These are phyloP conservation scores for Coelopa pilipes DNA, from an alignment of 2,888 invertebrate species.

Conservation along the genomic window DNA sequence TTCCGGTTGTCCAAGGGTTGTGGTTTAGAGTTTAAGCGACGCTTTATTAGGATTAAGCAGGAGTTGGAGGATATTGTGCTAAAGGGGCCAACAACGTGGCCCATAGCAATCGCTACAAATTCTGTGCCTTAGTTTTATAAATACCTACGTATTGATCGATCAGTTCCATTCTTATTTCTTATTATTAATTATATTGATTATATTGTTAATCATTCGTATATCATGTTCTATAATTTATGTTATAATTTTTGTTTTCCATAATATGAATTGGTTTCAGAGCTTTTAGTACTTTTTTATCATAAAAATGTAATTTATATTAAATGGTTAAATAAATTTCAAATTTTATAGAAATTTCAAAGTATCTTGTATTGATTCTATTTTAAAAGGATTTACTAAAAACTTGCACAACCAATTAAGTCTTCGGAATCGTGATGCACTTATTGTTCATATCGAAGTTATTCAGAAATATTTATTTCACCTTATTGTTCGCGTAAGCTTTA, in stretches of 20 bases:
- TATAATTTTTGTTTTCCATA: neutral
- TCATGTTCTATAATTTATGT: neutral
- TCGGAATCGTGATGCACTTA: too few species aligned
- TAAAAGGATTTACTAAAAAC: neutral
- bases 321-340: slow-evolving; percentile 18
- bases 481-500: too few species aligned
- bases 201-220: slow-evolving; percentile 18
- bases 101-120: slow-evolving; percentile 66
- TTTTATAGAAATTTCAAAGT: neutral
- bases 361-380: neutral
- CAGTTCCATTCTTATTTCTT: neutral
- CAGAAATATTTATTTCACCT: too few species aligned
- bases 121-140: slow-evolving; percentile 58
- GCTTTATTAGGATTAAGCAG: slow-evolving; percentile 79
- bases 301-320: slow-evolving; percentile 15
- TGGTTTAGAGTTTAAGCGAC: slow-evolving; percentile 91
- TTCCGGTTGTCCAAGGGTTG: slow-evolving; percentile 92
- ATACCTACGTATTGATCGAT: neutral
- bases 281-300: neutral
- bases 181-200: slow-evolving; percentile 8
- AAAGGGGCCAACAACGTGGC: slow-evolving; percentile 66
- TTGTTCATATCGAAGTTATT: too few species aligned
- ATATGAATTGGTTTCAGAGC: slow-evolving; percentile 10
- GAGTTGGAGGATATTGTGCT: slow-evolving; percentile 63
- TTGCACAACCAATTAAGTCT: too few species aligned